Conservation (phyloP, 2,113 vertebrate species). For the Cyphotilapia sp. region DNA sequence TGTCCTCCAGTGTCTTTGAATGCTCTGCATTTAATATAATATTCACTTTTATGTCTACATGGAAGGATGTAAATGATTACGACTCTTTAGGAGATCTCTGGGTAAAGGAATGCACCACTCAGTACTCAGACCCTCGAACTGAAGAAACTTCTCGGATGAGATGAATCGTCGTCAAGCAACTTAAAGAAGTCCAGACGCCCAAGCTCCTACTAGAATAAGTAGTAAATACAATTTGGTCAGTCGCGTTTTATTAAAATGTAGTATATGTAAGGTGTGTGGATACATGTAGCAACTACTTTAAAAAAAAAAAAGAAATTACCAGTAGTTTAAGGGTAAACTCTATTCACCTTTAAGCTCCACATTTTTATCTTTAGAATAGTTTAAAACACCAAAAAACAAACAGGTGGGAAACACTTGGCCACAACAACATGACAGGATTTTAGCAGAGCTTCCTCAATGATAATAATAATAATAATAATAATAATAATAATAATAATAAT, state of each 20-base stretch:
- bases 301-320: too few species aligned
- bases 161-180: background rate
- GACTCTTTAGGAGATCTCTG: background rate
- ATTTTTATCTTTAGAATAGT: background rate
- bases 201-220: background rate
- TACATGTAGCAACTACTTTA: background rate
- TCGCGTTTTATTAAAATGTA: background rate
- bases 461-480: fast-evolving
- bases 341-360: background rate
- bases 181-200: background rate
- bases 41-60: background rate
- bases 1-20: constrained; percentile 17
- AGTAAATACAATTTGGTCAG: background rate
- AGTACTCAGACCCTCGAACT: background rate
- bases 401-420: background rate
- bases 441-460: background rate
- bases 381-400: background rate
- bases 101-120: background rate
- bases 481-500: fast-evolving
- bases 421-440: background rate
- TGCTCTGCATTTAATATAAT: background rate
- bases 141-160: fast-evolving
- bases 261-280: background rate
- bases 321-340: background rate
- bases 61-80: background rate